phyloP scores from a whole-genome alignment of 2,113 vertebrate species.

The Pangasianodon gigas region DNA sequence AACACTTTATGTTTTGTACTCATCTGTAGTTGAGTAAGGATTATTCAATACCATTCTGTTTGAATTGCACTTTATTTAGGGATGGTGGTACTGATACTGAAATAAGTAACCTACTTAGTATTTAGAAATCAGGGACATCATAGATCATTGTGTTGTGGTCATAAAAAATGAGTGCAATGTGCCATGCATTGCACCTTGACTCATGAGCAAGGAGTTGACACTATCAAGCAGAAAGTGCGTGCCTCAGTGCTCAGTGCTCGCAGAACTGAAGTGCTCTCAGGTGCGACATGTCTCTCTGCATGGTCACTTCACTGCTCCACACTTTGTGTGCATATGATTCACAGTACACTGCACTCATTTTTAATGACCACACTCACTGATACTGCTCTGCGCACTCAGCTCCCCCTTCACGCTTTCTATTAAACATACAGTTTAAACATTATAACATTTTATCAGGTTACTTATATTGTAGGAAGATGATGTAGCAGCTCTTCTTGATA shows the following conservation, averaged over 20 bases:
- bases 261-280: not conserved
- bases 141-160: not conserved
- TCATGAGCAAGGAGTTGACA: not conserved
- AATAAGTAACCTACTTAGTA: not conserved
- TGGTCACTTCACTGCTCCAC: not conserved
- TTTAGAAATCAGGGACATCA: not conserved
- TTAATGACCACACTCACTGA: not conserved
- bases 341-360: slow-evolving; percentile 12
- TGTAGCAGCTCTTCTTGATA: not conserved
- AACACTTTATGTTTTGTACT: not conserved
- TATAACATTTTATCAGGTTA: not conserved
- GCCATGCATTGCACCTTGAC: not conserved
- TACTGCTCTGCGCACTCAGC: not conserved
- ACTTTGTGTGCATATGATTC: not conserved
- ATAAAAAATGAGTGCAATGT: not conserved
- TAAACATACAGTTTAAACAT: not conserved
- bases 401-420: not conserved
- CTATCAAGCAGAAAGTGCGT: not conserved
- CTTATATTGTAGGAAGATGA: not conserved
- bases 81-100: not conserved
- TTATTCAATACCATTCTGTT: not conserved
- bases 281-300: not conserved
- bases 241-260: not conserved
- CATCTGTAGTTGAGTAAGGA: not conserved
- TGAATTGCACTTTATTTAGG: not conserved